A percentile compares a stretch with the other conserved stretches of the same genome.
These are phyloP conservation scores for Ictalurus furcatus DNA, from an alignment of 2,113 vertebrate genomes.

Conservation along the genomic window DNA sequence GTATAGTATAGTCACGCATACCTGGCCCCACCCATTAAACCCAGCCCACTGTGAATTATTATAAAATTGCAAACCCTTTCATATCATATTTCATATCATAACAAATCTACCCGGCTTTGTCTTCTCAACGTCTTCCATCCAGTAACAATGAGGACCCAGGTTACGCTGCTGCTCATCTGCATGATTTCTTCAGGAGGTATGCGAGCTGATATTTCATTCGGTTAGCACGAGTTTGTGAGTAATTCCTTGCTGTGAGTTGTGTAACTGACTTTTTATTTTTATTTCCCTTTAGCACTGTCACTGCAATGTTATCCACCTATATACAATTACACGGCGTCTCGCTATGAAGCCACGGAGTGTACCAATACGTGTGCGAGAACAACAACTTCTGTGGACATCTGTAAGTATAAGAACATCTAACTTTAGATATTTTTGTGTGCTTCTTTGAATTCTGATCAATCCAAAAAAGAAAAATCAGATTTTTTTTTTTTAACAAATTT, in stretches of 20 bases:
- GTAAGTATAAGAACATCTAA: conserved; percentile 7
- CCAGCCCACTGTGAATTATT: not conserved
- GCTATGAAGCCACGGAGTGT: not conserved
- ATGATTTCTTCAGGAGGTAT: not conserved
- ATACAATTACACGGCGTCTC: accelerated
- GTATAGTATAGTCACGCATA: not conserved
- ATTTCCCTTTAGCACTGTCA: conserved; percentile 2
- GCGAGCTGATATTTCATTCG: not conserved
- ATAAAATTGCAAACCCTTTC: not conserved
- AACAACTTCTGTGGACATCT: not conserved
- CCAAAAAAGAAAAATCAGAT: not conserved
- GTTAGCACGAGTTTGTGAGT: not conserved
- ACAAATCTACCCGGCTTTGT: not conserved
- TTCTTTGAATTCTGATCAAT: not conserved
- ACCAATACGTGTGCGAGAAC: not conserved
- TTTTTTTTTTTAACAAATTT: not conserved
- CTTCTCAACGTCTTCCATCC: not conserved
- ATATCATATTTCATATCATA: not conserved
- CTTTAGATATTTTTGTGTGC: not conserved
- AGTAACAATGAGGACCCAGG: not conserved
- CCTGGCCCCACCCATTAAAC: not conserved
- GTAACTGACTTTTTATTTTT: not conserved
- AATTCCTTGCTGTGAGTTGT: not conserved
- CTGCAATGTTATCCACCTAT: not conserved
- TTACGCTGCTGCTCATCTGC: not conserved